These are phyloP conservation scores for Apaloderma vittatum DNA, from an alignment of 2,113 vertebrate species.

Conservation along the genomic window DNA sequence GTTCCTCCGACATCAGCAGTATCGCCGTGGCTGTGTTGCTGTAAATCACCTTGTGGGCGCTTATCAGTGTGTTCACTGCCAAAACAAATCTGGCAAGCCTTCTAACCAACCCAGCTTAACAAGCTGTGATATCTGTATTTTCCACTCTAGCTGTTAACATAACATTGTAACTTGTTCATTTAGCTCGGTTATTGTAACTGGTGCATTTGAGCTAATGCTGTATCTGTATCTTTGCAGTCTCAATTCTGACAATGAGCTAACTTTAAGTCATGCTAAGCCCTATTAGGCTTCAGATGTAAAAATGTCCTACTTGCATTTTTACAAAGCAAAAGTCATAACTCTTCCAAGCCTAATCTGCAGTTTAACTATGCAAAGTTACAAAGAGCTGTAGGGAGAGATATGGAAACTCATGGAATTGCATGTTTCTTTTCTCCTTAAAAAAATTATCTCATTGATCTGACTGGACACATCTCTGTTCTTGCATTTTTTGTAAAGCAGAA, in stretches of 20 bases:
- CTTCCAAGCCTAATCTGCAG: background rate
- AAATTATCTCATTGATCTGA: background rate
- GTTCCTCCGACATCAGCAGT: background rate
- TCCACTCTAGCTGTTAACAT: background rate
- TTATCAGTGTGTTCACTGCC: background rate
- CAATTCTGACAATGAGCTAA: background rate
- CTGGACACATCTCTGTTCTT: background rate
- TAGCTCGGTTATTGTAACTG: accelerated
- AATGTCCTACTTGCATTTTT: background rate
- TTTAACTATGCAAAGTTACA: background rate
- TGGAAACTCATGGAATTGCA: background rate
- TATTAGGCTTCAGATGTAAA: background rate
- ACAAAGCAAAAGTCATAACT: background rate
- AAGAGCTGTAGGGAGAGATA: background rate
- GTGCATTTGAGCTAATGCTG: accelerated
- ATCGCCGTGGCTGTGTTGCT: background rate
- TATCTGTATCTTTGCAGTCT: background rate
- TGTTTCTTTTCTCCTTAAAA: background rate
- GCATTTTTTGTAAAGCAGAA: background rate
- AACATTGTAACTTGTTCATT: background rate
- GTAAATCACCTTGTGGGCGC: background rate
- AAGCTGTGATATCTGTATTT: background rate
- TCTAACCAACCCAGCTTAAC: background rate
- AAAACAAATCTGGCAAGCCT: background rate
- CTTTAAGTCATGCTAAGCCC: background rate